These are phyloP conservation scores for Protophormia terraenovae DNA, from an alignment of 2,888 invertebrate species.

Conservation along the genomic window DNA sequence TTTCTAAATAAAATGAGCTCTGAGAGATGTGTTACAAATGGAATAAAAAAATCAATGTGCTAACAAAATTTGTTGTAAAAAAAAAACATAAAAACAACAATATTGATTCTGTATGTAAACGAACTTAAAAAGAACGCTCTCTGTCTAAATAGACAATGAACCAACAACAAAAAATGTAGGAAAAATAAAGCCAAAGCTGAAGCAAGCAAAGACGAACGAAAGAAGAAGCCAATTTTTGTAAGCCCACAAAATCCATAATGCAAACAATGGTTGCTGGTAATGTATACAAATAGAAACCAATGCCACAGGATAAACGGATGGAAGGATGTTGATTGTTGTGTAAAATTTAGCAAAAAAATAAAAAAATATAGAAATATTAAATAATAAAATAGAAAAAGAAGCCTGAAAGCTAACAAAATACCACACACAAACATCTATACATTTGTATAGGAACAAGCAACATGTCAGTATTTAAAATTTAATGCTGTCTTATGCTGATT, in stretches of 20 bases:
- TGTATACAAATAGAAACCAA: conserved; percentile 58
- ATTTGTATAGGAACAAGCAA: conserved; percentile 10
- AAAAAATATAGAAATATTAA: conserved; percentile 18
- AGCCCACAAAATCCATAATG: conserved; percentile 80
- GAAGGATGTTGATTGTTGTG: conserved; percentile 50
- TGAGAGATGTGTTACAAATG: background rate
- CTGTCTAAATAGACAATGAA: conserved; percentile 4
- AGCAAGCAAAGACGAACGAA: conserved; percentile 58
- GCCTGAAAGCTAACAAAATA: background rate
- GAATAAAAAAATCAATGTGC: background rate
- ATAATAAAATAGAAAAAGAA: conserved; percentile 17
- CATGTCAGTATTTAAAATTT: conserved; percentile 49
- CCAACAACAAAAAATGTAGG: background rate
- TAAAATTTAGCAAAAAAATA: conserved; percentile 10
- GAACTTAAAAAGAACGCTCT: conserved; percentile 27
- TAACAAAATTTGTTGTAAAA: conserved; percentile 29
- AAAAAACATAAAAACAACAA: conserved; percentile 36
- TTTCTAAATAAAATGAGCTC: background rate
- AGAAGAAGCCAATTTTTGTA: conserved; percentile 77
- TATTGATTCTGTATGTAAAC: conserved; percentile 56
- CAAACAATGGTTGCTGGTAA: conserved; percentile 73
- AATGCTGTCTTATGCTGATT: conserved; percentile 31
- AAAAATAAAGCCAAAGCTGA: conserved; percentile 12
- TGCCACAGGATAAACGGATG: conserved; percentile 54
- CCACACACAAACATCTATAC: conserved; percentile 5